Conservation (phyloP, 2,888 invertebrate species). For the Cataglyphis rosenhaueri region DNA sequence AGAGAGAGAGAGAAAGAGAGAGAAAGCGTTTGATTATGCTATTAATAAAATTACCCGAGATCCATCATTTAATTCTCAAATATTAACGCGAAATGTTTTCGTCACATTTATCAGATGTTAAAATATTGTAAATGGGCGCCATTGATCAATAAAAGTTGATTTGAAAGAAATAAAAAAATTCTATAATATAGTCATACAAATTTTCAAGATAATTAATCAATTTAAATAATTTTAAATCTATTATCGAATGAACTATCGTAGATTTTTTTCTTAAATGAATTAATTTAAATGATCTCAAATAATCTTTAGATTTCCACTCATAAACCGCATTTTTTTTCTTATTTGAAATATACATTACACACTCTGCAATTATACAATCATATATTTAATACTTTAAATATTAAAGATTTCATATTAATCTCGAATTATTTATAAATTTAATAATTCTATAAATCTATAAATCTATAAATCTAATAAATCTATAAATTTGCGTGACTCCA, state of each 20-base stretch:
- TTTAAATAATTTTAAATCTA: neutral
- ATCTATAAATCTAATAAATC: no score
- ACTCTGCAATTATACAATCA: neutral
- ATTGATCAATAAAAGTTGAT: constrained; percentile 6
- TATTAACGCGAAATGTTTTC: constrained; percentile 20
- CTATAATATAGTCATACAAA: neutral
- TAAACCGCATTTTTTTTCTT: neutral
- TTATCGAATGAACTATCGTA: neutral
- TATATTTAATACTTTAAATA: neutral
- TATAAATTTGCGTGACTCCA: neutral
- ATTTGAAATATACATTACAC: neutral
- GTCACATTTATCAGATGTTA: neutral
- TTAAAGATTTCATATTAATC: neutral
- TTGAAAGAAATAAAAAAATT: neutral
- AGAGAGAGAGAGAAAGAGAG: constrained; percentile 45
- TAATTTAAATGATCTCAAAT: neutral
- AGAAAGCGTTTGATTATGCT: constrained; percentile 59
- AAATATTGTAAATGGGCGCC: neutral
- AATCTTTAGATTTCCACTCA: neutral
- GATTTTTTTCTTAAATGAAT: neutral
- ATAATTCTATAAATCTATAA: no score
- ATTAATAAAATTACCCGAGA: constrained; percentile 56
- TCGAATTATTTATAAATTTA: neutral
- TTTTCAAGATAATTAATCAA: neutral
- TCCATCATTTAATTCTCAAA: constrained; percentile 24